Base-by-base conservation (phyloP, 2,888 invertebrate genomes). In the Pachydiplax longipennis region DNA sequence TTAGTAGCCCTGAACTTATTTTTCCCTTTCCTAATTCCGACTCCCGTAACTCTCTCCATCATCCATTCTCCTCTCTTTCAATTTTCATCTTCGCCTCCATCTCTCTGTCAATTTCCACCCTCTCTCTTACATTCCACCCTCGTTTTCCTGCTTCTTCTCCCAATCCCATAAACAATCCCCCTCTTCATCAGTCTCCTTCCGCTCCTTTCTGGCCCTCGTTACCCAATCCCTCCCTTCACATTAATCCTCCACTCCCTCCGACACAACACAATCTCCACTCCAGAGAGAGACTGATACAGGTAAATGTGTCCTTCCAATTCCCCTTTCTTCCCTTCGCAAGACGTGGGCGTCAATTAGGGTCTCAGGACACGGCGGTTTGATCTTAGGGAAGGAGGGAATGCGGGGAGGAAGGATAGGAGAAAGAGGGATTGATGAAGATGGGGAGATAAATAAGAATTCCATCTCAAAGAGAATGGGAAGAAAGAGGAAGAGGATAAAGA, bases 291-390 rank as follows among this genome's bases (percentile, higher is more conserved):
- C 65, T 65, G 15, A 13, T 18, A 31, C 83, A 58, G 35, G 58
- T 53, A 35, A 58, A 82, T 6, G 35, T 87, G 87, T 22, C 87
- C 61, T 58, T 61, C 83, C 58, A 83, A 25, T 58, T 61, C 37
- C 31, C 73, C 15, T 73, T 53, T 18, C 53, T 53, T 48, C 10
- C 12, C 25, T 2, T 35, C 4, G 22, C 13, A 31, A 58, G 35
- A 25, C 53, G 82, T 6, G 53, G 83, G 61, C 61, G 87, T 87
- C 87, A 87, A 87, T 87, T 87, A 87, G 87, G 13, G 22, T 12
- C 87, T 22, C 40, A 25, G n/a, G 87, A 58, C 58, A 35, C 58
- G 25, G 58, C 83, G 44, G 58, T 35, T 61, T 35, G 83, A 35
- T 83, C 83, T 35, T n/a, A 10, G n/a, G 8, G 25, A 73, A 10